Conservation (phyloP, 2,797 vertebrate species). For the Sternarchorhynchus goeldii region DNA sequence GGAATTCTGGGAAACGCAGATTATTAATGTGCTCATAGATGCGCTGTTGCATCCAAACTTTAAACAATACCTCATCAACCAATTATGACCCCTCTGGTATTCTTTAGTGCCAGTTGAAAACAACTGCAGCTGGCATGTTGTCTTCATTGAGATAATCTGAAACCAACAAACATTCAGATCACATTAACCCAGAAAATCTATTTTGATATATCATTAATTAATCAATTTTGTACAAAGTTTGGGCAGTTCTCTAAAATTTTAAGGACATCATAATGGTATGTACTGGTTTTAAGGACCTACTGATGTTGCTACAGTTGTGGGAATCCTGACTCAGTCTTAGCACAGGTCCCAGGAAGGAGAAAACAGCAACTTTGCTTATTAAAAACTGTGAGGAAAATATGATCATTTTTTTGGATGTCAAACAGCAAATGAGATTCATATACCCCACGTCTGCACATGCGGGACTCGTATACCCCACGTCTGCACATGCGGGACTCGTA, state of each 20-base stretch:
- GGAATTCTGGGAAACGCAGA: conserved; percentile 17
- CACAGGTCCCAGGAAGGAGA: too few relatives aligned
- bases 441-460: too few relatives aligned
- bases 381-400: neutral
- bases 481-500: too few relatives aligned
- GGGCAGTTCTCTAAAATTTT: too few relatives aligned
- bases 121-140: neutral
- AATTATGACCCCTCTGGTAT: neutral
- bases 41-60: neutral
- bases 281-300: too few relatives aligned
- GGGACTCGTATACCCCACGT: too few relatives aligned
- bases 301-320: neutral
- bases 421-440: too few relatives aligned
- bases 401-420: neutral
- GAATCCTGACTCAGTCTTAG: neutral
- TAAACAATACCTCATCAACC: conserved; percentile 11
- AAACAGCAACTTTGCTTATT: neutral
- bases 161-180: neutral
- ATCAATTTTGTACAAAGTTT: too few relatives aligned
- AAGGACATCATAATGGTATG: too few relatives aligned
- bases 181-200: neutral
- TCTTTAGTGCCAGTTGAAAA: neutral
- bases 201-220: too few relatives aligned
- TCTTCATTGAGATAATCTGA: neutral
- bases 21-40: conserved; percentile 19